phyloP scores from a whole-genome alignment of 1,140 invertebrate species.

The Nasonia vitripennis region DNA sequence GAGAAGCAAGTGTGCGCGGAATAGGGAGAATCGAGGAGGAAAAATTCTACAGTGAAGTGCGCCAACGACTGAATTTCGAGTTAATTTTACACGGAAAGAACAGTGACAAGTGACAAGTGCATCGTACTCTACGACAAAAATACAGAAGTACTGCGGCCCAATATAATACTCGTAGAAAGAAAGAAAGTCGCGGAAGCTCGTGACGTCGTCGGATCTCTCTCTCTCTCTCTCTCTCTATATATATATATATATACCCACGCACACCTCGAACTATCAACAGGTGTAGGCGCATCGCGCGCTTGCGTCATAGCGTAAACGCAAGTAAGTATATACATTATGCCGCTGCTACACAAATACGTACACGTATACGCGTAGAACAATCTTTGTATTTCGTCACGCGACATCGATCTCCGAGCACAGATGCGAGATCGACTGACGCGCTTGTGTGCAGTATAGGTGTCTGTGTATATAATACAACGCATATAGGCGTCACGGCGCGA shows the following conservation, averaged over 20 bases:
- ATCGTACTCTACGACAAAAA: not conserved
- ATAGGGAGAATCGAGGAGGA: not conserved
- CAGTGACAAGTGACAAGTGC: not conserved
- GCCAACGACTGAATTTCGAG: too few species aligned
- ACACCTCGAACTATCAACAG: conserved; percentile 53
- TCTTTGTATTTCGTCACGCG: conserved; percentile 47
- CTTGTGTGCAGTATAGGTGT: not conserved
- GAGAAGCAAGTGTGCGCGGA: too few species aligned
- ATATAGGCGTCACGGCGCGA: not conserved
- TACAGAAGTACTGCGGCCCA: not conserved
- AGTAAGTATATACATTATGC: conserved; percentile 9
- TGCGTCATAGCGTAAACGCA: conserved; percentile 36
- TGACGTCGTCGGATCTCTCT: conserved; percentile 2
- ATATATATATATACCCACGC: conserved; percentile 17
- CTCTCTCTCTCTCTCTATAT: too few species aligned
- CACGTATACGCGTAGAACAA: not conserved
- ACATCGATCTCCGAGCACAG: conserved; percentile 27
- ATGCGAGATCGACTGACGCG: conserved; percentile 33
- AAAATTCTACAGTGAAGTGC: not conserved
- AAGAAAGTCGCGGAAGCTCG: conserved; percentile 3
- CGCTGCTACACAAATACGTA: not conserved
- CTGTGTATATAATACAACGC: not conserved
- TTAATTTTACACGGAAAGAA: not conserved
- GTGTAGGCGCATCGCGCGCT: conserved; percentile 44
- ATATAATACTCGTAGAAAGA: not conserved